A percentile compares a stretch with the other conserved stretches of the same genome.
These are phyloP conservation scores for Cyprinodon variegatus DNA, from an alignment of 2,113 vertebrate genomes.

Conservation along the genomic window DNA sequence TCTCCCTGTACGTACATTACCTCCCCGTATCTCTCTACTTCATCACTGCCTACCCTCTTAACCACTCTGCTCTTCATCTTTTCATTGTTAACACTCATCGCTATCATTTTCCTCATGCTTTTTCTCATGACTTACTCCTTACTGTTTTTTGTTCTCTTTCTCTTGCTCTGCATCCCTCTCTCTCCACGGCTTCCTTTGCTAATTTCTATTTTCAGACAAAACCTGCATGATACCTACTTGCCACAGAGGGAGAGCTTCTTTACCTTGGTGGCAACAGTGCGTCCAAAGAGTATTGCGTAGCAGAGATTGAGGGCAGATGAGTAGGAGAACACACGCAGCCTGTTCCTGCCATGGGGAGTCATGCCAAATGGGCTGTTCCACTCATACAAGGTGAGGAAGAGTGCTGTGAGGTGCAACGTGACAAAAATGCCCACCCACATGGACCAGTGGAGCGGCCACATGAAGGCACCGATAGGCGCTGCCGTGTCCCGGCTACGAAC, in stretches of 20 bases:
- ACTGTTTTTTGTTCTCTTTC: conserved; percentile 7
- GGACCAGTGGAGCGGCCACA: conserved; percentile 97
- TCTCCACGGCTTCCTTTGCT: not conserved
- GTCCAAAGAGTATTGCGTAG: conserved; percentile 96
- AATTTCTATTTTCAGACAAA: conserved; percentile 18
- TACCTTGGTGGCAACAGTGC: conserved; percentile 92
- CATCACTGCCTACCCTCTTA: conserved; percentile 68
- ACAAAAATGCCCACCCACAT: conserved; percentile 97
- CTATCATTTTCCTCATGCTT: conserved; percentile 22
- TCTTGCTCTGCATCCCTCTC: conserved; percentile 8
- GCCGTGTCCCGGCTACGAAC: conserved; percentile 91
- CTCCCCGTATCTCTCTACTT: conserved; percentile 51
- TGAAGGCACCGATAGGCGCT: conserved; percentile 92
- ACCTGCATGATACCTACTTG: conserved; percentile 25
- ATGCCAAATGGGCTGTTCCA: conserved; percentile 98
- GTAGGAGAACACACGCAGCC: conserved; percentile 92
- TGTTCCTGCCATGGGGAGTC: conserved; percentile 92
- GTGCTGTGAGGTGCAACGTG: conserved; percentile 89
- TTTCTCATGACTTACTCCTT: not conserved
- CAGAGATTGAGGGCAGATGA: conserved; percentile 97
- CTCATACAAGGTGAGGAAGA: conserved; percentile 96
- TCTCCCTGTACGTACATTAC: conserved; percentile 51
- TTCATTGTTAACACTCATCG: conserved; percentile 8
- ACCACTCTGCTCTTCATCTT: conserved; percentile 62
- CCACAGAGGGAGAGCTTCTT: conserved; percentile 35